Percentiles rank a stretch among this genome's conserved stretches.
These are phyloP conservation scores for Syrphus vitripennis DNA, from an alignment of 2,888 invertebrate genomes.

Conservation along the genomic window DNA sequence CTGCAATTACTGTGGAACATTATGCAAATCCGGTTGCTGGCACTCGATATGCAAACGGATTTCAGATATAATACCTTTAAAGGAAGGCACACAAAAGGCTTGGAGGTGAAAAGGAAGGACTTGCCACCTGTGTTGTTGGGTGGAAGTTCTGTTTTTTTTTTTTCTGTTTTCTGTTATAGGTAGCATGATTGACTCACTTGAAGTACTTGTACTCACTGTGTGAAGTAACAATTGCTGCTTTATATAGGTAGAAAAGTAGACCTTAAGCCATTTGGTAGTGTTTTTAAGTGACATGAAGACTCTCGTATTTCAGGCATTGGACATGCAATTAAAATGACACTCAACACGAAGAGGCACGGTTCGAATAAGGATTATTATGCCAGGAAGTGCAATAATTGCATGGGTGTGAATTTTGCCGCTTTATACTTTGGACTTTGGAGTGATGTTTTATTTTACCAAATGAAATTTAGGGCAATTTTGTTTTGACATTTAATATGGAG, in stretches of 20 bases:
- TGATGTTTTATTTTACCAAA: constrained; percentile 22
- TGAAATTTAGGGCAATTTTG: constrained; percentile 32
- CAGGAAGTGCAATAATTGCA: constrained; percentile 52
- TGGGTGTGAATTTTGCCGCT: constrained; percentile 55
- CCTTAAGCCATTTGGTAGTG: not conserved
- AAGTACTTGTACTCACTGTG: not conserved
- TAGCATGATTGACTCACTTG: constrained; percentile 45
- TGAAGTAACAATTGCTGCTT: constrained; percentile 11
- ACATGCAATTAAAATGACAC: constrained; percentile 67
- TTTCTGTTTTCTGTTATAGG: not conserved
- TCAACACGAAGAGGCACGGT: constrained; percentile 36
- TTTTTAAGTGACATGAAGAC: constrained; percentile 39
- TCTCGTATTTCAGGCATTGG: constrained; percentile 43
- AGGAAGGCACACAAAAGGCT: not conserved
- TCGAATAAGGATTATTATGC: constrained; percentile 36
- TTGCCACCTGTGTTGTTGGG: not conserved
- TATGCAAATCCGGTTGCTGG: constrained; percentile 51
- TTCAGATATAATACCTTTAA: constrained; percentile 27
- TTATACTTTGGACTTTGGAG: not conserved
- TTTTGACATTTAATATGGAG: constrained; percentile 8
- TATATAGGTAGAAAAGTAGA: not conserved
- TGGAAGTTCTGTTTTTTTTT: not conserved
- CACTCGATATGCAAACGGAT: constrained; percentile 68
- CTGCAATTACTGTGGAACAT: constrained; percentile 25
- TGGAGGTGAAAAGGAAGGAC: not conserved